Evolutionary conservation across 2,797 vertebrate genomes (phyloP).

Genomic region (Falco biarmicus): DNA sequence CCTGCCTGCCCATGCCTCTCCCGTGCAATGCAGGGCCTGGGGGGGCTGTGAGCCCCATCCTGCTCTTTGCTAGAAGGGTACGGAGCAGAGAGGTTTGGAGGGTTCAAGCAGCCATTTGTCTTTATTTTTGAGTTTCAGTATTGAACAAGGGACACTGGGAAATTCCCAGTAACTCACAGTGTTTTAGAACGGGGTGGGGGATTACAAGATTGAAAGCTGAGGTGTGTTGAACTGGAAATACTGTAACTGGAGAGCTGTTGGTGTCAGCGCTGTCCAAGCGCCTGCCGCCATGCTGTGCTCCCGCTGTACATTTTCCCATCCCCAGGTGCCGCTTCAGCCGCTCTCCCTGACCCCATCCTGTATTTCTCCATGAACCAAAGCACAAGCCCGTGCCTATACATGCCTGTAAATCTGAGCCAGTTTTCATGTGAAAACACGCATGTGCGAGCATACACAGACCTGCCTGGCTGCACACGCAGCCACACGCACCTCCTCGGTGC

Average conservation of each 20-base stretch:
- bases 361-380: accelerated
- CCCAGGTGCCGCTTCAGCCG: accelerated
- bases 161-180: neutral
- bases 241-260: neutral
- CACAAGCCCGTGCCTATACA: neutral
- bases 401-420: accelerated
- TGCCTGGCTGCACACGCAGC: neutral
- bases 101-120: no score
- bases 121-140: neutral
- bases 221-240: accelerated
- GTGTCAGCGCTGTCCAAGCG: accelerated
- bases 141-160: neutral
- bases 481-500: accelerated
- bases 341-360: accelerated
- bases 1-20: no score
- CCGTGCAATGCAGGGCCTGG: neutral
- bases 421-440: accelerated
- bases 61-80: accelerated
- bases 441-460: neutral
- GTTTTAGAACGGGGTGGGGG: neutral
- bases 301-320: neutral
- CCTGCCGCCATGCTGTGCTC: neutral
- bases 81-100: neutral
- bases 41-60: neutral
- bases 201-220: no score